phyloP scores from a whole-genome alignment of 2,113 vertebrate species.

The Raja brachyura region DNA sequence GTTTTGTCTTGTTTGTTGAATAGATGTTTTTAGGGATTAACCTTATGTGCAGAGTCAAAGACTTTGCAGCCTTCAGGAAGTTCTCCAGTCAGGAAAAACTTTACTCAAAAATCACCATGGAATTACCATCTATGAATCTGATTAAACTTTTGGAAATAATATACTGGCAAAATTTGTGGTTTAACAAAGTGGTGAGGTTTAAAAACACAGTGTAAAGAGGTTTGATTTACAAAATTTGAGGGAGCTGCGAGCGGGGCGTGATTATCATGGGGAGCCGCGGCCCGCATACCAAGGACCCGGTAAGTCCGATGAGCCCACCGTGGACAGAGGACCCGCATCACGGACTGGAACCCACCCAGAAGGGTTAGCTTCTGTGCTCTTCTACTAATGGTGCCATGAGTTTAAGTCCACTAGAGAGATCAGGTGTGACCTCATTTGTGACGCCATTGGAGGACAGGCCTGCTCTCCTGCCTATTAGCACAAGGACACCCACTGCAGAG shows the following conservation, averaged over 20 bases:
- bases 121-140: no score
- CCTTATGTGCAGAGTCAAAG: neutral
- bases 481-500: neutral
- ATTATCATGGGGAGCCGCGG: no score
- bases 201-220: neutral
- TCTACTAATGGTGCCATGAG: neutral
- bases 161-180: neutral
- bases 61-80: neutral
- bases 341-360: no score
- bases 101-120: neutral
- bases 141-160: neutral
- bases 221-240: no score
- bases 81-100: neutral
- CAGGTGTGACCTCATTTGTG: neutral
- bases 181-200: neutral
- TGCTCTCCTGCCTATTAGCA: neutral
- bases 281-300: no score
- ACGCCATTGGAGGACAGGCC: neutral
- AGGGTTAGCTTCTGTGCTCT: no score
- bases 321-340: no score
- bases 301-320: no score
- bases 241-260: no score
- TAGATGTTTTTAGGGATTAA: slow-evolving; percentile 24
- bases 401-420: neutral
- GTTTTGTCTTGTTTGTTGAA: slow-evolving; percentile 18